Conservation (phyloP, 2,888 invertebrate species). For the Andrena chrysosceles region DNA sequence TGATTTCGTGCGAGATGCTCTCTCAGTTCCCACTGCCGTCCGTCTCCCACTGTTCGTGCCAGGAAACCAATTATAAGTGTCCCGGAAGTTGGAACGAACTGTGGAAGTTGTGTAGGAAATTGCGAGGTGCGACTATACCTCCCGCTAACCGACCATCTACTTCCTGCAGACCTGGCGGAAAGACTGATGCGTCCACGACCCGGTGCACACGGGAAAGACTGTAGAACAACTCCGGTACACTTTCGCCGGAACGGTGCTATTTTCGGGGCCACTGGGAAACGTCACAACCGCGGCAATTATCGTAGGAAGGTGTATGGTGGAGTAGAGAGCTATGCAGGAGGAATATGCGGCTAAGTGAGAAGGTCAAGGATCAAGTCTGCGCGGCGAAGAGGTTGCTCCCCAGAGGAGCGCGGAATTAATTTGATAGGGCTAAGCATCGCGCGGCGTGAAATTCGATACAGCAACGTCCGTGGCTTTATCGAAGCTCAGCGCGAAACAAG, state of each 20-base stretch:
- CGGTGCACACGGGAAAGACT: conserved; percentile 24
- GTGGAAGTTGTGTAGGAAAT: conserved; percentile 72
- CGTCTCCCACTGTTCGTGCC: conserved; percentile 36
- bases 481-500: background rate
- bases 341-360: background rate
- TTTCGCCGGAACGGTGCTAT: conserved; percentile 58
- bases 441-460: background rate
- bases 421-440: background rate
- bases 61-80: conserved; percentile 82
- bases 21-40: conserved; percentile 14
- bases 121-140: conserved; percentile 57
- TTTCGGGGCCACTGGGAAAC: conserved; percentile 52
- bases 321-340: background rate
- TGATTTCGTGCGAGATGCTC: conserved; percentile 18
- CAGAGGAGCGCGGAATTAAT: background rate
- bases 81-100: conserved; percentile 76
- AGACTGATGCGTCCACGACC: conserved; percentile 39
- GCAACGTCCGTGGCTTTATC: background rate
- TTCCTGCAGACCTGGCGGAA: conserved; percentile 32
- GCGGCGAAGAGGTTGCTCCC: background rate
- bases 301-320: background rate
- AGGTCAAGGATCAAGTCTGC: background rate
- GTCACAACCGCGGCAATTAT: conserved; percentile 4
- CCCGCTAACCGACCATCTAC: conserved; percentile 42
- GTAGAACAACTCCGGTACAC: conserved; percentile 61